These are phyloP conservation scores for Gymnoscopelus braueri DNA, from an alignment of 2,797 vertebrate species.

Conservation along the genomic window DNA sequence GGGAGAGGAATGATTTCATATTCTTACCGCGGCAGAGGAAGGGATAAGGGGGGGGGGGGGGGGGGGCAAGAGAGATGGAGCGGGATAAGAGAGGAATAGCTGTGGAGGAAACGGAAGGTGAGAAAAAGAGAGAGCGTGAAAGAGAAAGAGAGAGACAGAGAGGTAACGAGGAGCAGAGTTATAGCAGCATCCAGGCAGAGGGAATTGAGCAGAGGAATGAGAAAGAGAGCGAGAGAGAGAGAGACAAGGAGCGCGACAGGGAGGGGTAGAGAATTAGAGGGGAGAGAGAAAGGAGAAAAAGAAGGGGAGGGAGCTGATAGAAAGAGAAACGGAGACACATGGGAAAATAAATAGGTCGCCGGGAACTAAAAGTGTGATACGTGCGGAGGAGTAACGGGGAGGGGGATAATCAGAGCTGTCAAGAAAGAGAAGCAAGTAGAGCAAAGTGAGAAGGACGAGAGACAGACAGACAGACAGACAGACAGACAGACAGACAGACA, in stretches of 20 bases:
- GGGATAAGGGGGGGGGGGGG: constrained; percentile 17
- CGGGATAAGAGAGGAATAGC: background rate
- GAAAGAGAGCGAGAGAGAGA: background rate
- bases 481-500: background rate
- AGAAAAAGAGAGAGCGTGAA: constrained; percentile 45
- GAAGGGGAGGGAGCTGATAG: too few species aligned
- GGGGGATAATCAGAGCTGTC: background rate
- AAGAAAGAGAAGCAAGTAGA: background rate
- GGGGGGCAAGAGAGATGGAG: constrained; percentile 15
- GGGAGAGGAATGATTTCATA: constrained; percentile 11
- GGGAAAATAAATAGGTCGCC: too few species aligned
- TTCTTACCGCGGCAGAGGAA: constrained; percentile 31
- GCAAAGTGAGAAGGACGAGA: background rate
- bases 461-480: constrained; percentile 21
- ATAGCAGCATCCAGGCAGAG: too few species aligned
- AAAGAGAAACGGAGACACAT: too few species aligned
- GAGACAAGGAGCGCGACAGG: background rate
- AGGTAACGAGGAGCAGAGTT: background rate
- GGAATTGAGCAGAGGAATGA: background rate
- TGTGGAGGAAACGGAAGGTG: constrained; percentile 4
- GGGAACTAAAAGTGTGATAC: too few species aligned
- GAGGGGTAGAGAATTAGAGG: background rate
- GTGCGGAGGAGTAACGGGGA: background rate
- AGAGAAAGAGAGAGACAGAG: constrained; percentile 42
- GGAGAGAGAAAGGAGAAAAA: too few species aligned